Base-by-base conservation (phyloP, 2,797 vertebrate species). In the Xenops minutus region DNA sequence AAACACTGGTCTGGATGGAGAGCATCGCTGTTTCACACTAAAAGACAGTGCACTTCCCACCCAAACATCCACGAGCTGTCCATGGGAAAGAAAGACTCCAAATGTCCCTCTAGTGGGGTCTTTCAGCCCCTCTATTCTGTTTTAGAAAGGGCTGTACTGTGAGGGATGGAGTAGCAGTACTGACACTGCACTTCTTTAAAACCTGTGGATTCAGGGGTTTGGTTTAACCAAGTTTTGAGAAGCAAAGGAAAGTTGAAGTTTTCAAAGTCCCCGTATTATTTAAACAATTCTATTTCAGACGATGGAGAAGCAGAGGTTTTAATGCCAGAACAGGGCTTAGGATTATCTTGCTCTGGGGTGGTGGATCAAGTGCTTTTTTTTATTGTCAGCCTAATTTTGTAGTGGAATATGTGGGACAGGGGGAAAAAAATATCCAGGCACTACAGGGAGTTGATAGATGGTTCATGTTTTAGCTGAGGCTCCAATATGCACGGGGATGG, bases 391-490 rank as follows among this genome's bases (percentile, higher is more conserved):
- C 74, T 90, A 78, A 86, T 86, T 94, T 94, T 93, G 21, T 62
- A 92, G 41, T 69, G 87, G 63, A 69, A 20, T 89, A 94, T 95
- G 72, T 75, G 92, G 87, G 85, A 86, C 6, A 11, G 34, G 64
- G 19, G 48, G 23, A 22, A 4, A 52, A 52, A 80, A 84, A 95
- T 87, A 93, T 80, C 89, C 92, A 73, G 68, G 76, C 2, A 3
- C 80, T 88, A 83, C 43, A 89, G 64, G 51, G 67, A 88, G 37
- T 54, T 94, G 96, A 82, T 85, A 97, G 92, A 95, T 94, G 81
- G 89, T 95, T 96, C 85, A 52, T 11, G 32, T 96, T 97, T 96
- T 92, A 92, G 76, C 88, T 83, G 89, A 89, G 89, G 54, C 76
- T 55, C 89, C 68, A 52, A 10, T 54, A 67, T 51, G 24, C 68